Percentiles rank a stretch among this genome's conserved stretches.
phyloP scores from a whole-genome alignment of 2,888 invertebrate genomes.

The Opisthograptis luteolata region DNA sequence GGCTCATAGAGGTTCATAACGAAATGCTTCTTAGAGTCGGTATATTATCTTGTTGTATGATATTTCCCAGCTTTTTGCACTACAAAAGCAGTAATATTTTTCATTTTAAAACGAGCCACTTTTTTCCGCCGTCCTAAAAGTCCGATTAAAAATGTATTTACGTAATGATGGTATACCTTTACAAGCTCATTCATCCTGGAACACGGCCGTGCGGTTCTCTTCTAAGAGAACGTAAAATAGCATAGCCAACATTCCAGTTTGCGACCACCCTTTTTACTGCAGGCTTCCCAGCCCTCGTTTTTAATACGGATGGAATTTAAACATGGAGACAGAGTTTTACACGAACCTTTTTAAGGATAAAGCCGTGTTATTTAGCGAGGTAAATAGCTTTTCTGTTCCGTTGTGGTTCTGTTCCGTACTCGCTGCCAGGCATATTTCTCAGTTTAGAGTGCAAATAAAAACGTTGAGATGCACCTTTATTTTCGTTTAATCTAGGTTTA shows the following conservation, averaged over 20 bases:
- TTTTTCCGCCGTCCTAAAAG: no score
- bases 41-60: no score
- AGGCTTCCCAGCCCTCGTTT: constrained; percentile 16
- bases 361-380: constrained; percentile 21
- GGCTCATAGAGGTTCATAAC: no score
- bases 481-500: background rate
- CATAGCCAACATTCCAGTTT: constrained; percentile 16
- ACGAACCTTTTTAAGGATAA: constrained; percentile 24
- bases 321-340: constrained; percentile 23
- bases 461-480: background rate
- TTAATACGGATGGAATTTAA: constrained; percentile 23
- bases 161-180: no score
- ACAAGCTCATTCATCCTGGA: background rate
- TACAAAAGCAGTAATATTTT: no score
- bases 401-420: constrained; percentile 14
- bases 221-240: constrained; percentile 13
- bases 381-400: constrained; percentile 18
- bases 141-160: no score
- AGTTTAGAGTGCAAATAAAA: background rate
- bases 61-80: no score
- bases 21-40: no score
- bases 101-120: no score
- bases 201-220: background rate
- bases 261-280: constrained; percentile 23
- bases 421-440: background rate